These are phyloP conservation scores for Gobius niger DNA, from an alignment of 2,113 vertebrate species.

Conservation along the genomic window DNA sequence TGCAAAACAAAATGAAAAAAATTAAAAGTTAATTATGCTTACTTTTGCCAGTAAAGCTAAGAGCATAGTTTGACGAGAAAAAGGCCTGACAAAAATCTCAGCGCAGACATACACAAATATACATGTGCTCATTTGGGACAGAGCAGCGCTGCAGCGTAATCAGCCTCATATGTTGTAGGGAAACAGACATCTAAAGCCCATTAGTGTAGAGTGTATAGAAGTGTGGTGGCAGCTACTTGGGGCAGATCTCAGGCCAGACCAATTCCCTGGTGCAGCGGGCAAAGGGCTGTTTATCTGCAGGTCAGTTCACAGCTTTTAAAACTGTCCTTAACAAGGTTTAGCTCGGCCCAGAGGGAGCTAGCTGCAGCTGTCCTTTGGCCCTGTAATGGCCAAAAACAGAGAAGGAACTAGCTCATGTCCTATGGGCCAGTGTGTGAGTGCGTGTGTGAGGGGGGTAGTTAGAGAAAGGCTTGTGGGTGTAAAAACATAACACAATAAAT, in stretches of 20 bases:
- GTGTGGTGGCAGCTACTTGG: constrained; percentile 52
- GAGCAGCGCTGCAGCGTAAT: constrained; percentile 65
- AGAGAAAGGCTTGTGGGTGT: constrained; percentile 1
- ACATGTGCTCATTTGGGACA: constrained; percentile 24
- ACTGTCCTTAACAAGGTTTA: constrained; percentile 73
- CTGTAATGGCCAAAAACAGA: constrained; percentile 39
- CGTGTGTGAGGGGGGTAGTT: constrained; percentile 5
- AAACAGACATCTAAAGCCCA: constrained; percentile 66
- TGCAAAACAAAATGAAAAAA: constrained; percentile 44
- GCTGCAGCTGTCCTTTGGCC: constrained; percentile 60
- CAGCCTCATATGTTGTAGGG: constrained; percentile 68
- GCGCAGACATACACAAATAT: constrained; percentile 44
- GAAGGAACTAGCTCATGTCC: constrained; percentile 37
- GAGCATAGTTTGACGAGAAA: constrained; percentile 36
- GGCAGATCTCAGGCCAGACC: constrained; percentile 43
- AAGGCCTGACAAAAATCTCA: constrained; percentile 28
- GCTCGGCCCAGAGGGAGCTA: constrained; percentile 57
- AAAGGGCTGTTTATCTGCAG: constrained; percentile 77
- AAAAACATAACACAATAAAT: constrained; percentile 43
- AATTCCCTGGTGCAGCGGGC: constrained; percentile 63
- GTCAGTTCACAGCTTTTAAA: constrained; percentile 81
- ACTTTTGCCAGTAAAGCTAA: constrained; percentile 35
- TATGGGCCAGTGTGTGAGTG: constrained; percentile 16
- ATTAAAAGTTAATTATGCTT: constrained; percentile 31
- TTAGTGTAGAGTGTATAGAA: constrained; percentile 58